Evolutionary conservation across 2,113 vertebrate species (phyloP).

Genomic region (Microcebus lehilahytsara): DNA sequence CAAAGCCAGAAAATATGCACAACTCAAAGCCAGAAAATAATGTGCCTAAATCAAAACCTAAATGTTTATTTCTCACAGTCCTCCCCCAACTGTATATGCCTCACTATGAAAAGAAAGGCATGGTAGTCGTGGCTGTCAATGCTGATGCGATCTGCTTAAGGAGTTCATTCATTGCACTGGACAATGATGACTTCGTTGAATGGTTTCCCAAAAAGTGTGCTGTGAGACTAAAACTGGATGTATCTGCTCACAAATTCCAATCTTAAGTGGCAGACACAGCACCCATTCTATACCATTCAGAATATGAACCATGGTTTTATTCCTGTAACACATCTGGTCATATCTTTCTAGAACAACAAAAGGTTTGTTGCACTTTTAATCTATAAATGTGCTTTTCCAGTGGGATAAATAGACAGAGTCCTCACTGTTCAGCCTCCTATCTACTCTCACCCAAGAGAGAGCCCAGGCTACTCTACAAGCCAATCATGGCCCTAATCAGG

Average conservation of each 20-base stretch:
- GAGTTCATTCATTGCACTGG: neutral
- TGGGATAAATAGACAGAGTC: neutral
- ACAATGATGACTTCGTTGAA: neutral
- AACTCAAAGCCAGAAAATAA: neutral
- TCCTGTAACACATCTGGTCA: neutral
- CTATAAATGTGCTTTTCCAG: neutral
- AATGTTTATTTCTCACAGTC: neutral
- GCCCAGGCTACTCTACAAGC: neutral
- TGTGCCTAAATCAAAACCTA: neutral
- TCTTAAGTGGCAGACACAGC: neutral
- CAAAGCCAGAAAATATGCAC: neutral
- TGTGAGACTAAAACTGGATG: neutral
- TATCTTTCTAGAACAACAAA: constrained; percentile 28
- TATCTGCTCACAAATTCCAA: neutral
- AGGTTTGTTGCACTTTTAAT: neutral
- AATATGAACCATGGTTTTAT: neutral
- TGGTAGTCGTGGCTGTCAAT: neutral
- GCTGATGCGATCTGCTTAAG: neutral
- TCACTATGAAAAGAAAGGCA: neutral
- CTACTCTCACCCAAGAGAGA: neutral
- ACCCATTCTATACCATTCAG: neutral
- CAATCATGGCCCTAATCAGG: neutral
- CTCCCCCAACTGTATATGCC: neutral
- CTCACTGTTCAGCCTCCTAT: neutral
- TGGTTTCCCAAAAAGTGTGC: neutral